A percentile compares a stretch with the other conserved stretches of the same genome.
Conservation (phyloP, 2,113 vertebrate species). For the Stegastes partitus region DNA sequence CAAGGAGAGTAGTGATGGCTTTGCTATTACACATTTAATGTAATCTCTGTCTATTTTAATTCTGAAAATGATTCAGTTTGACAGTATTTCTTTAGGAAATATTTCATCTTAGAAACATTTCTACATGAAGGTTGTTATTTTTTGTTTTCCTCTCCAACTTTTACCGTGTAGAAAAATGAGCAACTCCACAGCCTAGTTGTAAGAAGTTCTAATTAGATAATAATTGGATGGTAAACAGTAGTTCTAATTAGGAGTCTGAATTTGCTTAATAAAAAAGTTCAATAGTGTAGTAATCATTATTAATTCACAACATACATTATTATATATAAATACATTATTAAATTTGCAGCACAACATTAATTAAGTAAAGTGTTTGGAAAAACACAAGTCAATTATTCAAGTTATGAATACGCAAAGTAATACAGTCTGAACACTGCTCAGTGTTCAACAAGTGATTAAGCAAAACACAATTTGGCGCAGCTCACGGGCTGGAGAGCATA, state of each 20-base stretch:
- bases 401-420: neutral
- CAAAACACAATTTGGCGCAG: neutral
- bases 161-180: constrained; percentile 17
- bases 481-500: neutral
- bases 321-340: neutral
- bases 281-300: constrained; percentile 10
- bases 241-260: constrained; percentile 27
- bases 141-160: neutral
- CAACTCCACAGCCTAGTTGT: constrained; percentile 20
- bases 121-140: neutral
- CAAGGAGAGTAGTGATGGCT: too few species aligned
- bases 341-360: neutral
- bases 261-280: constrained; percentile 17
- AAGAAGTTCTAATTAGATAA: constrained; percentile 34
- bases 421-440: neutral
- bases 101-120: neutral
- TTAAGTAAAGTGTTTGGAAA: neutral
- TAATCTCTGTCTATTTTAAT: constrained; percentile 50
- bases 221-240: constrained; percentile 49
- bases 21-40: neutral
- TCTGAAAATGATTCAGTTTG: constrained; percentile 12
- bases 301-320: constrained; percentile 20
- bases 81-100: neutral
- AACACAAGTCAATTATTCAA: neutral
- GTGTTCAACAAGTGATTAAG: constrained; percentile 1